Percentiles rank a stretch among this genome's conserved stretches.
Evolutionary conservation across 2,888 invertebrate genomes (phyloP).

Genomic region (Acleris emargana): DNA sequence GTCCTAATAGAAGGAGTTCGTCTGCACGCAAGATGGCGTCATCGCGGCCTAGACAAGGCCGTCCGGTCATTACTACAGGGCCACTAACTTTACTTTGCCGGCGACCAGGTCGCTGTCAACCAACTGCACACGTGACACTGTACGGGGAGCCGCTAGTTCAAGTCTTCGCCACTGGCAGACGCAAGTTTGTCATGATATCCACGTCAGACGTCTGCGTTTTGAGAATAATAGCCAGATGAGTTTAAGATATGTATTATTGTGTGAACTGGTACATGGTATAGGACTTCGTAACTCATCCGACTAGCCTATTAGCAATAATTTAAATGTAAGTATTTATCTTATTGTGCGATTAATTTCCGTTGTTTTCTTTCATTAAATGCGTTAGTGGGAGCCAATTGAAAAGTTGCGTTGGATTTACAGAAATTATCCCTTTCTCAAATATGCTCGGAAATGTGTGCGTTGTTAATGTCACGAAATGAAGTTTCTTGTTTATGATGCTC

Average conservation of each 20-base stretch:
- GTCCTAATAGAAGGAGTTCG: slow-evolving; percentile 74
- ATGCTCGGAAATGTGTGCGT: too few species aligned
- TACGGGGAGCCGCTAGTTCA: not conserved
- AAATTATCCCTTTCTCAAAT: not conserved
- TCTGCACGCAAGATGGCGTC: slow-evolving; percentile 79
- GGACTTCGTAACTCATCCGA: not conserved
- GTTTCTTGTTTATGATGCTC: too few species aligned
- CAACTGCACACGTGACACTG: not conserved
- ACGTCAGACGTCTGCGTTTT: slow-evolving; percentile 26
- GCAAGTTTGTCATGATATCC: slow-evolving; percentile 17
- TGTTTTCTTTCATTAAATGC: slow-evolving; percentile 7
- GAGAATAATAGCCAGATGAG: slow-evolving; percentile 4
- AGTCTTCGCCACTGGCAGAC: not conserved
- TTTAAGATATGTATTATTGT: not conserved
- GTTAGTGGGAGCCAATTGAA: slow-evolving; percentile 3
- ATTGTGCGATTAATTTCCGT: slow-evolving; percentile 5
- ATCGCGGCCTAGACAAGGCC: slow-evolving; percentile 83
- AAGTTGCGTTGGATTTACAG: slow-evolving; percentile 2
- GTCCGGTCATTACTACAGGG: slow-evolving; percentile 78
- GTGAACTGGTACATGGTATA: not conserved
- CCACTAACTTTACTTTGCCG: slow-evolving; percentile 59
- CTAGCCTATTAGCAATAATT: not conserved
- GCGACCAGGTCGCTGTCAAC: slow-evolving; percentile 60
- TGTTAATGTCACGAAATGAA: too few species aligned
- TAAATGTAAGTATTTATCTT: slow-evolving; percentile 6